Percentiles rank a stretch among this genome's conserved stretches.
Evolutionary conservation across 2,113 vertebrate genomes (phyloP).

Genomic region (Silurus glanis): DNA sequence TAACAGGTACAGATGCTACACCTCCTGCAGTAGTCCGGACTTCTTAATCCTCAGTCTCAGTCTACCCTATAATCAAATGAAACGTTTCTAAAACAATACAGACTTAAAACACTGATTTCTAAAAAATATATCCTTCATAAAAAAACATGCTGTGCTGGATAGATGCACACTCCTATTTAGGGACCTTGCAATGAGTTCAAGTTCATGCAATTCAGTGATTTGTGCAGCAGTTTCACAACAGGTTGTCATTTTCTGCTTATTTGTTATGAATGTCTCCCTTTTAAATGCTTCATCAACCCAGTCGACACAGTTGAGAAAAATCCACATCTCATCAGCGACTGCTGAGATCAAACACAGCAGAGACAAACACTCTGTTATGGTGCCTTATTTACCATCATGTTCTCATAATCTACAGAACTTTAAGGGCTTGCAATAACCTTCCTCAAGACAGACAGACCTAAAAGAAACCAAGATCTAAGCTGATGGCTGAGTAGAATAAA

Average conservation of each 20-base stretch:
- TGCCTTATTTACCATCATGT: slow-evolving; percentile 12
- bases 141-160: background rate
- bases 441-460: background rate
- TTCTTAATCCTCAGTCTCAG: too few relatives aligned
- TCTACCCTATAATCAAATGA: background rate
- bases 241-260: slow-evolving; percentile 2
- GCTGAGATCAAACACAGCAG: slow-evolving; percentile 12
- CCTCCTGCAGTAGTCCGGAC: too few relatives aligned
- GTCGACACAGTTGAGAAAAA: background rate
- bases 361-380: background rate
- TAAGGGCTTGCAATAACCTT: slow-evolving; percentile 29
- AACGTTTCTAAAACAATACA: background rate
- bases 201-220: background rate
- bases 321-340: slow-evolving; percentile 4
- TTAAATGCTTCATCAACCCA: slow-evolving; percentile 9
- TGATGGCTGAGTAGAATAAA: slow-evolving; percentile 1
- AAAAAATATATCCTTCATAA: background rate
- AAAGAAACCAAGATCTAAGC: slow-evolving; percentile 25
- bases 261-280: background rate
- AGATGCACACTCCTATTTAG: background rate
- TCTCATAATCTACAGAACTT: background rate
- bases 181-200: background rate
- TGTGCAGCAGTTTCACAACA: background rate
- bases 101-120: background rate
- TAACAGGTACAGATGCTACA: too few relatives aligned